Conservation (phyloP, 2,888 invertebrate genomes). For the Cheilosia scutellata region DNA sequence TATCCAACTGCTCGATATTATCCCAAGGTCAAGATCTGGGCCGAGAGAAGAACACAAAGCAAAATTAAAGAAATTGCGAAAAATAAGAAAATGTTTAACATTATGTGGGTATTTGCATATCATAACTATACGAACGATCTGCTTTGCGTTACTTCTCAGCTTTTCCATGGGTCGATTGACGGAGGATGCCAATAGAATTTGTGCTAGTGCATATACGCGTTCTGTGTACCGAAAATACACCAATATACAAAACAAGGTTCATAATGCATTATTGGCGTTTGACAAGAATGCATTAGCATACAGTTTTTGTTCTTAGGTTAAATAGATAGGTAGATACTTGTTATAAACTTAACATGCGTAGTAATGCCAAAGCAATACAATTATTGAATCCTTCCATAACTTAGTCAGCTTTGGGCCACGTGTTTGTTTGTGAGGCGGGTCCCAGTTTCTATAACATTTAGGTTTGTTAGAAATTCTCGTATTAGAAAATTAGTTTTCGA, state of each 20-base stretch:
- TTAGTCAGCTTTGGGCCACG: too few species aligned
- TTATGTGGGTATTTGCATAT: neutral
- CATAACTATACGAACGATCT: neutral
- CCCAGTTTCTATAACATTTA: too few species aligned
- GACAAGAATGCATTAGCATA: neutral
- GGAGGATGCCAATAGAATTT: neutral
- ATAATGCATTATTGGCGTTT: neutral
- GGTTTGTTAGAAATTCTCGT: too few species aligned
- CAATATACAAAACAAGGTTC: neutral
- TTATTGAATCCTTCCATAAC: too few species aligned
- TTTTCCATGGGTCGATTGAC: neutral
- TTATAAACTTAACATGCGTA: neutral
- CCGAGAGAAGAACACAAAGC: constrained; percentile 3
- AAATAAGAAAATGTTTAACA: constrained; percentile 5
- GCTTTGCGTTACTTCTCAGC: constrained; percentile 13
- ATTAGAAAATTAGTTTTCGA: too few species aligned
- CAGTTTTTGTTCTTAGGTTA: neutral
- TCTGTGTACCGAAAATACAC: neutral
- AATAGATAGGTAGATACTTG: too few species aligned
- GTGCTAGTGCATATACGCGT: neutral
- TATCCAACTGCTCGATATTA: constrained; percentile 14
- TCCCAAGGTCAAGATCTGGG: constrained; percentile 52
- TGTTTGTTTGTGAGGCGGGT: too few species aligned
- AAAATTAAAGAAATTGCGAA: constrained; percentile 22
- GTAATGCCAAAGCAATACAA: neutral